Evolutionary conservation across 2,888 invertebrate species (phyloP), one percentile per base, ranked within the genome.

Genomic region (Pristionchus japonicus): DNA sequence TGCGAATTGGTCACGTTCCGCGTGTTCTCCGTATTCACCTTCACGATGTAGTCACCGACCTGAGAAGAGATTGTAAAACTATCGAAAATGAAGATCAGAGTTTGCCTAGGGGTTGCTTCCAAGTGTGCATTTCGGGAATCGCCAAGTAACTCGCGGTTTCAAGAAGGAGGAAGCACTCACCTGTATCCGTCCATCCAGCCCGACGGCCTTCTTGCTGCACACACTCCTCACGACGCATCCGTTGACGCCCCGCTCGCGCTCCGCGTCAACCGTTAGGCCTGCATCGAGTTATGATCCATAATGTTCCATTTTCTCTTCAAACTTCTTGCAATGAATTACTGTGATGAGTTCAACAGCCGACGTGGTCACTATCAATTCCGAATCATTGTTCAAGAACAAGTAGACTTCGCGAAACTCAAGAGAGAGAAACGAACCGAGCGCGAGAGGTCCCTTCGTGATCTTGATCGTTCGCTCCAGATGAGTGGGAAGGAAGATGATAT

Each of bases 1-100:
- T 96, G 96, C 11, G 96, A 95, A 92, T 95, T 96, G 34, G 96
- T 96, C 37, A 96, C 95, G 89, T 95, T 95, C 49, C 96, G 94
- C 92, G 96, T 94, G 89, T 95, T 95, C 94, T 96, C 96, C 92
- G 96, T 95, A 94, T 96, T 96, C 88, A 96, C 95, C 74, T 95
- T 95, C 31, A 96, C 95, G 90, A 96, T 94, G 92, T 95, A 95
- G 93, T 96, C 96, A 2, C 96, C 96, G 7, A 95, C 92, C 93
- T 93, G 6, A n/a, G 47, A n/a, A n/a, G n/a, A n/a, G n/a, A n/a
- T n/a, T n/a, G n/a, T 57, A 13, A 17, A 57, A 7, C 57, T 6
- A 57, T 4, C 17, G 57, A n/a, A 4, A 57, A 15, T 17, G 23
- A 4, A 57, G 17, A 17, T 57, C n/a, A 6, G n/a, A n/a, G n/a